Base-by-base conservation (phyloP, 2,113 vertebrate species). In the Trogon melanurus region DNA sequence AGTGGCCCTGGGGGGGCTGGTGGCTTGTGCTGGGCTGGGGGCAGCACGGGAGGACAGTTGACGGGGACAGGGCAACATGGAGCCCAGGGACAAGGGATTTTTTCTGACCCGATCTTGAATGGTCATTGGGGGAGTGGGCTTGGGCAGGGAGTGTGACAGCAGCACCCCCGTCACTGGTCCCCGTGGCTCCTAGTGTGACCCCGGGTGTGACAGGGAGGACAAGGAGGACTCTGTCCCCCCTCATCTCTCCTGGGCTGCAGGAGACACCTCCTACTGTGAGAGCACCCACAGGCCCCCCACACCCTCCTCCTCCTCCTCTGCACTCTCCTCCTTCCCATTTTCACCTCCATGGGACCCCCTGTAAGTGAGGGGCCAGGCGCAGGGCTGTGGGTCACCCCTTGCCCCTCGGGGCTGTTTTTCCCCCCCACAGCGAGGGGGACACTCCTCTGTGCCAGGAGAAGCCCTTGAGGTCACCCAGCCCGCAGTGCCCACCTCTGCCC, bases 191-290 rank as follows among this genome's bases (percentile, higher is more conserved):
- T 26, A 5, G 3, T 15, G 79, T 41, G 22, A 70, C 12, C 79
- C 51, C 0, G 0, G 25, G 44, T 9, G 67, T 48, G 21, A 44
- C 67, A 58, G 29, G 73, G 27, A 38, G 58, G 30, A 60, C 1
- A 0, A 27, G 26, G 38, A 13, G 32, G 44, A 29, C 38, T 74
- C 22, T 0, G 1, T 62, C 44, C 44, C 60, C 48, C 26, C 6
- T 8, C 0, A 0, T 54, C 41, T 16, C 32, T 82, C 7, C 62
- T 57, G 48, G 51, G 12, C 4, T 6, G 8, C 2, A 1, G 44
- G 76, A 67, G 50, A 21, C 50, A 58, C 48, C 61, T 79, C 15
- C 26, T 62, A 34, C 62, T 62, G 25, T 32, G 17, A 79, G 15
- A 72, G 21, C 48, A 45, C 41, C 80, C 13, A 0, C 0, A 12